Evolutionary conservation across 1,140 invertebrate genomes (phyloP).

Genomic region (Drosophila pandora): DNA sequence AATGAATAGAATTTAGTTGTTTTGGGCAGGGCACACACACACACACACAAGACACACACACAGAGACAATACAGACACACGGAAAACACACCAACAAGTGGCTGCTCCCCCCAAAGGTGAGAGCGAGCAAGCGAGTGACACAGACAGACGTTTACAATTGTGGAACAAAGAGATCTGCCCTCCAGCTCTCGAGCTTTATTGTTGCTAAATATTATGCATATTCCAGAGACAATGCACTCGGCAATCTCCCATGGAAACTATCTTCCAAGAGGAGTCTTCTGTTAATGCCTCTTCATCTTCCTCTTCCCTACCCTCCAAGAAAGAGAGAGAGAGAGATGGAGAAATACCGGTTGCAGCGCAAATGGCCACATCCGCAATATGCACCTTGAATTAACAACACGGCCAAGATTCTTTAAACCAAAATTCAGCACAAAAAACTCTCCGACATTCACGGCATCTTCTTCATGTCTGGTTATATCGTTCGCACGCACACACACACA

Average conservation of each 20-base stretch:
- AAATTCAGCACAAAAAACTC: constrained; percentile 52
- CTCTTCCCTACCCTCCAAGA: constrained; percentile 24
- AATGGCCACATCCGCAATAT: constrained; percentile 70
- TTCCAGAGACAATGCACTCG: constrained; percentile 54
- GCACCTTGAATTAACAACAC: constrained; percentile 73
- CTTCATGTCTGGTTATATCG: constrained; percentile 70
- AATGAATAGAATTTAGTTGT: constrained; percentile 65
- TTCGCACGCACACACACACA: constrained; percentile 39
- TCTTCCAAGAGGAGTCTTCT: constrained; percentile 27
- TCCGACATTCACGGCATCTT: constrained; percentile 55
- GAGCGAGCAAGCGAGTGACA: constrained; percentile 28
- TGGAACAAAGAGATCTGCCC: constrained; percentile 44
- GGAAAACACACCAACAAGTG: constrained; percentile 59
- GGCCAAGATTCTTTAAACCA: constrained; percentile 79
- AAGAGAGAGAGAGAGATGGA: constrained; percentile 19
- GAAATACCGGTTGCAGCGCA: constrained; percentile 72
- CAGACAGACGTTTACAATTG: constrained; percentile 42
- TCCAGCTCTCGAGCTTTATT: constrained; percentile 22
- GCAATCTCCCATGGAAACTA: constrained; percentile 55
- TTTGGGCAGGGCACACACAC: constrained; percentile 40
- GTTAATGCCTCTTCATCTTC: constrained; percentile 23
- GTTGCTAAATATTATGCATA: constrained; percentile 67
- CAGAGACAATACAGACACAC: constrained; percentile 2
- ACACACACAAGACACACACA: constrained; percentile 5
- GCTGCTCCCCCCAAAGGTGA: constrained; percentile 38